phyloP scores from a whole-genome alignment of 2,888 invertebrate species.

The Drosophila borealis region DNA sequence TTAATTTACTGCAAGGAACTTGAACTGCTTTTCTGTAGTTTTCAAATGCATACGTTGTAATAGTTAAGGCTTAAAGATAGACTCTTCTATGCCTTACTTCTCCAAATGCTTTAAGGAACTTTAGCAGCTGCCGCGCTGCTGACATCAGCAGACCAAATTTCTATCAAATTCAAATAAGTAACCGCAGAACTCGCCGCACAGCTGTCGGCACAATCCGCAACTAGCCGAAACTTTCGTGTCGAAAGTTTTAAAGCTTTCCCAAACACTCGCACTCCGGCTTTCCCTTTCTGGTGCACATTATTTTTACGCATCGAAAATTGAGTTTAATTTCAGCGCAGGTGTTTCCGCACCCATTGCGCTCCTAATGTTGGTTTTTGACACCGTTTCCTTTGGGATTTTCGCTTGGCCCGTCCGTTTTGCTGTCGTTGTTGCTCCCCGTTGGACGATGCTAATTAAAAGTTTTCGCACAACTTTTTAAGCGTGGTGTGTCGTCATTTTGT shows the following conservation, averaged over 20 bases:
- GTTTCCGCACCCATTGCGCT: slow-evolving; percentile 11
- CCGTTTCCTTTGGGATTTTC: slow-evolving; percentile 21
- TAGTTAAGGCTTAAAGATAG: background rate
- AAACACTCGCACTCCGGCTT: too few species aligned
- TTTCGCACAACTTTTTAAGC: slow-evolving; percentile 60
- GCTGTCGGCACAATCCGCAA: slow-evolving; percentile 32
- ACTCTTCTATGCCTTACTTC: background rate
- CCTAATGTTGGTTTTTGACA: slow-evolving; percentile 20
- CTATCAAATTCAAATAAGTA: slow-evolving; percentile 20
- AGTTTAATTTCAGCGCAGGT: slow-evolving; percentile 38
- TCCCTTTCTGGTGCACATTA: slow-evolving; percentile 31
- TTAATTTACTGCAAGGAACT: too few species aligned
- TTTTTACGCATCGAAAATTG: slow-evolving; percentile 41
- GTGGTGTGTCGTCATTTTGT: slow-evolving; percentile 38
- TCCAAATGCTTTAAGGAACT: background rate
- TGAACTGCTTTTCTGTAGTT: too few species aligned
- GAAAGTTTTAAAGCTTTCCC: slow-evolving; percentile 39
- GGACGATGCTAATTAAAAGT: slow-evolving; percentile 73
- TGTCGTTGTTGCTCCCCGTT: slow-evolving; percentile 17
- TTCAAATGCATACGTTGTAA: background rate
- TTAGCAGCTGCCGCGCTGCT: background rate
- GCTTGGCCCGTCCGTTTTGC: slow-evolving; percentile 4
- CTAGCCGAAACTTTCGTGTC: slow-evolving; percentile 36
- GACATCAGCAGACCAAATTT: slow-evolving; percentile 25
- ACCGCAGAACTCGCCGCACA: slow-evolving; percentile 15